phyloP scores from a whole-genome alignment of 2,888 invertebrate genomes.

The Cosmia trapezina region DNA sequence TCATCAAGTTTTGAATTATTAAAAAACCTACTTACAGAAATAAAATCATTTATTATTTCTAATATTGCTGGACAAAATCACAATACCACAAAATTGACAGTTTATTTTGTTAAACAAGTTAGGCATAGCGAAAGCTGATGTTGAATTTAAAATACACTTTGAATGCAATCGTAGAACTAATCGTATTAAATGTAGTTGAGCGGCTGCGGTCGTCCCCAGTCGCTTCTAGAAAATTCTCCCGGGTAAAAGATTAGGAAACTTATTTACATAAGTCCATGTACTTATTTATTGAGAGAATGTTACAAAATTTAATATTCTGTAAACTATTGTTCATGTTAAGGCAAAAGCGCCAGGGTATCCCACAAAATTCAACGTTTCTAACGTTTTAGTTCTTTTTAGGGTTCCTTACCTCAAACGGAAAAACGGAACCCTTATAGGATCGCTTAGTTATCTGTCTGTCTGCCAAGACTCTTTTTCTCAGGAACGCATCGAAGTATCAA shows the following conservation, averaged over 20 bases:
- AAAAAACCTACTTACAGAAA: no score
- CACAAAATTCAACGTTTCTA: not conserved
- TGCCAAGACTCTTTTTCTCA: no score
- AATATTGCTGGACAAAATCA: not conserved
- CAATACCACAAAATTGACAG: no score
- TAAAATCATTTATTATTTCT: no score
- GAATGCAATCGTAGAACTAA: conserved; percentile 41
- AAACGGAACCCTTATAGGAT: no score
- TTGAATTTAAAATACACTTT: conserved; percentile 36
- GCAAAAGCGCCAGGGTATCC: no score
- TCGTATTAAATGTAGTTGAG: conserved; percentile 44
- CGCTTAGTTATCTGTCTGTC: no score
- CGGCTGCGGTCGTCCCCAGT: conserved; percentile 23
- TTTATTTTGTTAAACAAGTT: conserved; percentile 12
- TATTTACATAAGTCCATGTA: conserved; percentile 19
- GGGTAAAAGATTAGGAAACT: conserved; percentile 16
- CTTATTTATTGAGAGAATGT: not conserved
- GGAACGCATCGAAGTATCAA: no score
- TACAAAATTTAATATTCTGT: not conserved
- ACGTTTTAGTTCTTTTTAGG: not conserved
- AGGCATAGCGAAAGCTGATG: not conserved
- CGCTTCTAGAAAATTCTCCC: conserved; percentile 25
- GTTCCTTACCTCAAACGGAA: no score
- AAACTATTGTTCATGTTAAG: not conserved
- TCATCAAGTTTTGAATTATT: no score